These are phyloP conservation scores for Orussus abietinus DNA, from an alignment of 1,140 invertebrate species.

Conservation along the genomic window DNA sequence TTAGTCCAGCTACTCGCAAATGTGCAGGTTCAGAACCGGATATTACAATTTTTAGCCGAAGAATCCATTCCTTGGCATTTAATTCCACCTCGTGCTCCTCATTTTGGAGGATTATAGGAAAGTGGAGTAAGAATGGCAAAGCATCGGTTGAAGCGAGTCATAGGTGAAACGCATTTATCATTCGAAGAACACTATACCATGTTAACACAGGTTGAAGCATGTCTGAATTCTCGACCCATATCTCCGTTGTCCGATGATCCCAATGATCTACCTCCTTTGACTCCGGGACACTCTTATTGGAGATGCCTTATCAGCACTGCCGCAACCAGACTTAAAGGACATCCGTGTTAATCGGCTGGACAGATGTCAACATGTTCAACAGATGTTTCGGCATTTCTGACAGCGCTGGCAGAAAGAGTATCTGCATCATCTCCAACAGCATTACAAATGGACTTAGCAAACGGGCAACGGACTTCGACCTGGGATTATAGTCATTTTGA, in stretches of 20 bases:
- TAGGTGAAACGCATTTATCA: not conserved
- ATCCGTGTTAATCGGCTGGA: too few species aligned
- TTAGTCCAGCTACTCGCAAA: slow-evolving; percentile 1
- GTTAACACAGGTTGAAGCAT: slow-evolving; percentile 18
- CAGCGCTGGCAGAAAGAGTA: slow-evolving; percentile 33
- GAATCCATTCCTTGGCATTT: slow-evolving; percentile 10
- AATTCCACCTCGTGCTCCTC: slow-evolving; percentile 14
- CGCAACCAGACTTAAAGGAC: too few species aligned
- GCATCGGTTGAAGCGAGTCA: not conserved
- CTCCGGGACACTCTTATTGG: too few species aligned
- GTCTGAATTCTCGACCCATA: slow-evolving; percentile 20
- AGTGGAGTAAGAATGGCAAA: slow-evolving; percentile 19
- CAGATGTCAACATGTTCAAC: slow-evolving; percentile 22
- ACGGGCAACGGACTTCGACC: slow-evolving; percentile 6
- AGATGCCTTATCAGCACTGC: too few species aligned
- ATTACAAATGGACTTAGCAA: slow-evolving; percentile 22
- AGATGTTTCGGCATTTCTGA: slow-evolving; percentile 32
- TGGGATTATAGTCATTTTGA: slow-evolving; percentile 17
- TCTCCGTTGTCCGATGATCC: not conserved
- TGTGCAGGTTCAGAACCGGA: not conserved
- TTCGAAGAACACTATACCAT: slow-evolving; percentile 2
- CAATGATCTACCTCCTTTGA: not conserved
- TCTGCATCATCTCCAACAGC: slow-evolving; percentile 22
- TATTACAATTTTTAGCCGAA: not conserved
- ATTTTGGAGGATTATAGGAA: not conserved